These are phyloP conservation scores for Eumaeus atala DNA, from an alignment of 1,140 invertebrate genomes.

Conservation along the genomic window DNA sequence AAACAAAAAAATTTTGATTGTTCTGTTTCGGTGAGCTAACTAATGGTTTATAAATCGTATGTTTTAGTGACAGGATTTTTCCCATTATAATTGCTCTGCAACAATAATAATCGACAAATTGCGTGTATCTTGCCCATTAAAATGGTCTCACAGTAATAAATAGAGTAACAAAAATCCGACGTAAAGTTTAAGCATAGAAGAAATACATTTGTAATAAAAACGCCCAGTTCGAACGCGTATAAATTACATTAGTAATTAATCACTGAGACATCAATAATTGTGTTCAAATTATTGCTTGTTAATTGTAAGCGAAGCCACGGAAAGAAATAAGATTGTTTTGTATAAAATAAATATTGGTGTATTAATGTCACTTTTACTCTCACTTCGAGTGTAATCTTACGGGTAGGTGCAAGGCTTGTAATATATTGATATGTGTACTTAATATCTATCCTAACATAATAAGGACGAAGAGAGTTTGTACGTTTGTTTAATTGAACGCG, in stretches of 20 bases:
- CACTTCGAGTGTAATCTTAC: too few species aligned
- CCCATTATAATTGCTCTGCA: conserved; percentile 1
- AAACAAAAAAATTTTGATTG: too few species aligned
- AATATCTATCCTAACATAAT: too few species aligned
- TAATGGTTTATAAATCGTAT: conserved; percentile 1
- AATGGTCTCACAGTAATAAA: not conserved
- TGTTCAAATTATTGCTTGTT: too few species aligned
- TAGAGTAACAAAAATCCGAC: not conserved
- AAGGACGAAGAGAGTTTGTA: too few species aligned
- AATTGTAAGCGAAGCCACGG: too few species aligned
- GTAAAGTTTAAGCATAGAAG: conserved; percentile 7
- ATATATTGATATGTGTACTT: too few species aligned
- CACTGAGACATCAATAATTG: not conserved
- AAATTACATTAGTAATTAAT: not conserved
- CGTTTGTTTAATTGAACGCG: too few species aligned
- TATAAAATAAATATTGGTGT: too few species aligned
- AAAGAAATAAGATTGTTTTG: too few species aligned
- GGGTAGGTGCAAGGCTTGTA: too few species aligned
- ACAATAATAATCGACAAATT: conserved; percentile 12
- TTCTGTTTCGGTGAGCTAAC: not conserved
- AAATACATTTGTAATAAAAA: not conserved
- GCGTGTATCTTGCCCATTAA: conserved; percentile 8
- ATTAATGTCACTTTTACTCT: too few species aligned
- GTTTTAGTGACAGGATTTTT: not conserved
- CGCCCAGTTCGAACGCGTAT: not conserved